Conservation (phyloP, 2,888 invertebrate species). For the Leptinotarsa tumamoca region DNA sequence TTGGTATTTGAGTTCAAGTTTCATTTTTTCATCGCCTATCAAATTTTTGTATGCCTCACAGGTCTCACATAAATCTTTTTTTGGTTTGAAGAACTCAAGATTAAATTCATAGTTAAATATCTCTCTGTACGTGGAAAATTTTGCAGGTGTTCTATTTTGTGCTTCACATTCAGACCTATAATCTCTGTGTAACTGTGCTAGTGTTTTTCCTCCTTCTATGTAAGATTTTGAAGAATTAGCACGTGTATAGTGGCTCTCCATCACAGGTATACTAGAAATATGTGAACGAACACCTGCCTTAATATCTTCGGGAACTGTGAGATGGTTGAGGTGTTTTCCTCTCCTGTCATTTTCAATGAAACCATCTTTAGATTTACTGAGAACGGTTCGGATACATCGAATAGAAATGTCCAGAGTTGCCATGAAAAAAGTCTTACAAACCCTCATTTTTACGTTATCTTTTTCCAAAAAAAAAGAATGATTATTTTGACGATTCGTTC, state of each 20-base stretch:
- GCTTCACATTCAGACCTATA: constrained; percentile 30
- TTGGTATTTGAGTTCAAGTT: constrained; percentile 24
- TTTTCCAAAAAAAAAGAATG: constrained; percentile 40
- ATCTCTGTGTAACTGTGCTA: constrained; percentile 33
- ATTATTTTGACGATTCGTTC: constrained; percentile 31
- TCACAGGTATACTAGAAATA: constrained; percentile 28
- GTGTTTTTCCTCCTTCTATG: constrained; percentile 36
- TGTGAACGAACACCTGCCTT: constrained; percentile 27
- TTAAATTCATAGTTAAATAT: constrained; percentile 38
- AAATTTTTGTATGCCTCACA: constrained; percentile 35
- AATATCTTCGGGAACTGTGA: constrained; percentile 33
- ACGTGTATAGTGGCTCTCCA: constrained; percentile 36
- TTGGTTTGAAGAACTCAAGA: constrained; percentile 37
- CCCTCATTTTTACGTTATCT: constrained; percentile 26
- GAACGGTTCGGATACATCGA: constrained; percentile 15
- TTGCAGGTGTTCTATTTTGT: constrained; percentile 18
- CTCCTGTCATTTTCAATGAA: constrained; percentile 11
- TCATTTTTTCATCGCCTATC: constrained; percentile 22
- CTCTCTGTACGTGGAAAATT: constrained; percentile 25
- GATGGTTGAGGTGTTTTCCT: constrained; percentile 10
- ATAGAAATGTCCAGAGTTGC: constrained; percentile 15
- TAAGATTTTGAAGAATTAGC: constrained; percentile 28
- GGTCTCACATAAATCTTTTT: constrained; percentile 34
- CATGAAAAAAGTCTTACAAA: constrained; percentile 37
- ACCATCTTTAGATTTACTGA: constrained; percentile 17